A percentile compares a stretch with the other conserved stretches of the same genome.
Conservation (phyloP, 2,113 vertebrate genomes). For the Solea solea region DNA sequence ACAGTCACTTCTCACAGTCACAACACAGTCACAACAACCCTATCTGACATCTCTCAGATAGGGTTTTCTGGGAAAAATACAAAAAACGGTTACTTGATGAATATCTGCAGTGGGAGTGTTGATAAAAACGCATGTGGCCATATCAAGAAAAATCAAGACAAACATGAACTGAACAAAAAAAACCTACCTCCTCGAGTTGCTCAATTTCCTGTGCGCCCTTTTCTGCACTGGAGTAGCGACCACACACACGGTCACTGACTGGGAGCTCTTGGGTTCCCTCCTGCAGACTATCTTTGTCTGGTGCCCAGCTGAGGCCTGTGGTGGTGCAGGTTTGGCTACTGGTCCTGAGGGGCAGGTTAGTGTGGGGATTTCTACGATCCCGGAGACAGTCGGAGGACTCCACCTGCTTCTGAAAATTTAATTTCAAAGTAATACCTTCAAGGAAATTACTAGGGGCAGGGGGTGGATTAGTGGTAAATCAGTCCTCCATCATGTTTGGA, state of each 20-base stretch:
- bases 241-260: conserved; percentile 59
- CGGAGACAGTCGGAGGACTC: conserved; percentile 58
- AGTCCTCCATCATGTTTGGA: neutral
- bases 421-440: conserved; percentile 20
- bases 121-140: neutral
- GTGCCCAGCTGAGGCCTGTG: conserved; percentile 74
- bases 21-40: too few species aligned
- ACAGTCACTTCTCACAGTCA: too few species aligned
- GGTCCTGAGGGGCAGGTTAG: conserved; percentile 73
- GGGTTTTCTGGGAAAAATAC: neutral
- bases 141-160: neutral
- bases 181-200: conserved; percentile 72
- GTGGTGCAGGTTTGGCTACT: conserved; percentile 74
- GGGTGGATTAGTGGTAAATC: neutral
- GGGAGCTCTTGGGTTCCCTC: conserved; percentile 63
- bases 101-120: neutral
- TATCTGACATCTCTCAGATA: neutral
- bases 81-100: neutral
- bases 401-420: conserved; percentile 52
- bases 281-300: conserved; percentile 70
- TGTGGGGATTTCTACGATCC: conserved; percentile 72
- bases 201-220: conserved; percentile 78
- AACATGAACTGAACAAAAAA: neutral
- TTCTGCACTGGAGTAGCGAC: conserved; percentile 71
- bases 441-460: conserved; percentile 9